Evolutionary conservation across 2,113 vertebrate species (phyloP), one percentile per base, ranked within the genome.

Genomic region (Picathartes gymnocephalus): DNA sequence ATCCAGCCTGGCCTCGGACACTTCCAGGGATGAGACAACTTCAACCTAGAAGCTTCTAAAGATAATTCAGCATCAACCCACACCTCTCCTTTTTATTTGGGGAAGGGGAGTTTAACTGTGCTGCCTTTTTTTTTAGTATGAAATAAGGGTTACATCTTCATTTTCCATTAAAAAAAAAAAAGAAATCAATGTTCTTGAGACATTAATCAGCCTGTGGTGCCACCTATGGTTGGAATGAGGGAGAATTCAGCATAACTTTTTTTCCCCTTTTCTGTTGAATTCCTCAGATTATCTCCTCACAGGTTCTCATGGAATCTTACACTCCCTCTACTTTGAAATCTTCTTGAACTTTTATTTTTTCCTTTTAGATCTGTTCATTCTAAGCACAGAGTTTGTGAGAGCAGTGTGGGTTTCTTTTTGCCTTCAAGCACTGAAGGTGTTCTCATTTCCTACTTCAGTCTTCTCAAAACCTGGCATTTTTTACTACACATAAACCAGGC

Each of bases 181-280:
- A n/a, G n/a, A 33, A 37, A 3, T 24, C 42, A 10, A 10, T 39
- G 24, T 66, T 86, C 19, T 24, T 87, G 48, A 81, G 76, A 60
- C 80, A 77, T 86, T 82, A 7, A 70, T 39, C 23, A 70, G 76
- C n/a, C 82, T 95, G 68, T 62, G 81, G 88, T 97, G 96, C 95
- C 96, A 94, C 88, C 96, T 96, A 39, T 56, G 54, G 95, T 94
- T 93, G 81, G 47, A 79, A 62, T 24, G 18, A 73, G 50, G 72
- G 70, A 65, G 13, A 57, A 19, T 45, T 61, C 66, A 58, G 39
- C 60, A 70, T 3, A 14, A 3, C 1, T 65, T 28, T n/a, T 56
- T 30, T 11, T 1, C 6, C 7, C 13, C 2, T 39, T 69, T 58
- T 10, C 47, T 54, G 0, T 61, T 88, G 65, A 50, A 22, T 71